These are phyloP conservation scores for Malurus leucopterus DNA, from an alignment of 2,797 vertebrate species.

Conservation along the genomic window DNA sequence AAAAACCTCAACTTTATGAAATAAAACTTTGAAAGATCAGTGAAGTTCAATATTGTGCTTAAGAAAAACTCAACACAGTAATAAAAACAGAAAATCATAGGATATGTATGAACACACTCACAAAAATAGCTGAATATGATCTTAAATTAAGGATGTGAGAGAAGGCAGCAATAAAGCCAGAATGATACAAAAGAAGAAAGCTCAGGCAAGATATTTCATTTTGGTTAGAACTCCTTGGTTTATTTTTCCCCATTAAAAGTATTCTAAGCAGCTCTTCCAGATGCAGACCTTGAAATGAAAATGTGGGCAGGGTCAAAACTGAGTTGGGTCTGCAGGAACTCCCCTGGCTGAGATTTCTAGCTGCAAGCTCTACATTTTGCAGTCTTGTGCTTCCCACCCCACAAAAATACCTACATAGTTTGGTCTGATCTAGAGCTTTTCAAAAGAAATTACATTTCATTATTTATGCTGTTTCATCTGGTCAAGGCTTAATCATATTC, in stretches of 20 bases:
- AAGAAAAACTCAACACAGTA: not conserved
- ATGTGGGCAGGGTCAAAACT: not conserved
- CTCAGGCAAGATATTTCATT: not conserved
- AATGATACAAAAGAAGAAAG: not conserved
- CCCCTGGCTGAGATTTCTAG: not conserved
- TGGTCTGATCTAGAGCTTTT: not conserved
- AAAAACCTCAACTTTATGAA: not conserved
- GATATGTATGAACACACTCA: not conserved
- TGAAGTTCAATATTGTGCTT: not conserved
- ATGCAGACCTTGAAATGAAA: not conserved
- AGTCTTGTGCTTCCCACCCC: fast-evolving
- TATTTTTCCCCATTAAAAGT: not conserved
- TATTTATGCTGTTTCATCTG: not conserved
- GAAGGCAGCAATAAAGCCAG: not conserved
- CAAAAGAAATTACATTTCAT: not conserved
- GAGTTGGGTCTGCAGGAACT: not conserved
- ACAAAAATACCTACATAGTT: not conserved
- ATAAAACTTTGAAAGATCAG: not conserved
- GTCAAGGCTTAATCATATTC: not conserved
- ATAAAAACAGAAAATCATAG: not conserved
- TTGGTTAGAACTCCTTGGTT: not conserved
- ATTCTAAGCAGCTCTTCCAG: not conserved
- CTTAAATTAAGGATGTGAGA: not conserved
- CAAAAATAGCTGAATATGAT: not conserved
- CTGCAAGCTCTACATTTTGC: not conserved